A percentile compares a stretch with the other conserved stretches of the same genome.
Evolutionary conservation across 2,888 invertebrate species (phyloP).

Genomic region (Mythimna impura): DNA sequence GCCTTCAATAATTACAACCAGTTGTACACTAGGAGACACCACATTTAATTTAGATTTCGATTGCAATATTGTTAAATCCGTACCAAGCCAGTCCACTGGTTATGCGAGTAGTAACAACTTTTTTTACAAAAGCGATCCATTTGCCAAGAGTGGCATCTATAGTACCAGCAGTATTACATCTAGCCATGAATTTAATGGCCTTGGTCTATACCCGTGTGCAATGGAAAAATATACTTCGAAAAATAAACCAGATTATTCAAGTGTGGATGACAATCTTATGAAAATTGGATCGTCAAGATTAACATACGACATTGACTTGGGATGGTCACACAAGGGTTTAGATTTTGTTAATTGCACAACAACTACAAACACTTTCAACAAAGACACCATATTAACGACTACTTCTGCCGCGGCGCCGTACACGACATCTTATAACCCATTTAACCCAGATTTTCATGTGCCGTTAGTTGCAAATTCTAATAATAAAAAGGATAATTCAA

Average conservation of each 20-base stretch:
- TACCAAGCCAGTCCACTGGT: constrained; percentile 75
- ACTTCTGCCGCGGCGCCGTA: constrained; percentile 74
- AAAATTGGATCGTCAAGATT: constrained; percentile 86
- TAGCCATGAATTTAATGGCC: constrained; percentile 85
- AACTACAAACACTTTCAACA: constrained; percentile 78
- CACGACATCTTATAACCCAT: constrained; percentile 85
- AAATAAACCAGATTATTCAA: constrained; percentile 83
- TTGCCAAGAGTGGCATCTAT: constrained; percentile 85
- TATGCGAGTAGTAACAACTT: constrained; percentile 80
- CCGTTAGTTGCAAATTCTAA: constrained; percentile 81
- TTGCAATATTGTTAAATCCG: constrained; percentile 81
- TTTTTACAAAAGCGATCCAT: constrained; percentile 86
- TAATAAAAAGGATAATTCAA: constrained; percentile 82
- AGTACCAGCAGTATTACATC: constrained; percentile 86
- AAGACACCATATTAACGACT: constrained; percentile 83
- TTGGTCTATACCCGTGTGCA: constrained; percentile 87
- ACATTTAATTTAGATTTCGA: constrained; percentile 85
- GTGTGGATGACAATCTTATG: constrained; percentile 87
- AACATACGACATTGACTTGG: constrained; percentile 87
- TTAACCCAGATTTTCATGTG: constrained; percentile 87
- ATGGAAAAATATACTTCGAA: constrained; percentile 87
- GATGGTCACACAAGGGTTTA: constrained; percentile 88
- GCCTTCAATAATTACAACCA: constrained; percentile 81
- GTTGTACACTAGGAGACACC: constrained; percentile 77
- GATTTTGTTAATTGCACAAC: constrained; percentile 86